Conservation (phyloP, 2,797 vertebrate genomes). For the Lepus townsendii region DNA sequence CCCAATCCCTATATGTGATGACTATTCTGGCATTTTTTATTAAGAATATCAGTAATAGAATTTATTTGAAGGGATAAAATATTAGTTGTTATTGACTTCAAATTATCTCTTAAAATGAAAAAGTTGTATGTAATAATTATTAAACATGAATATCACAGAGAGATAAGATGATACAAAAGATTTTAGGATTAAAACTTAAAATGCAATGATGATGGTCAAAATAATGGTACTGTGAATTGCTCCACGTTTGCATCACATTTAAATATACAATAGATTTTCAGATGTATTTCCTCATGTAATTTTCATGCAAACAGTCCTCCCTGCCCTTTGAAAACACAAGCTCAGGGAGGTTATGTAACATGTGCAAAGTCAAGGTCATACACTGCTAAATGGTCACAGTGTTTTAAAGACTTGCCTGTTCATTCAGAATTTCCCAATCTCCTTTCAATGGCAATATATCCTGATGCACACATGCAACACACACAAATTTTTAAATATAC, state of each 20-base stretch:
- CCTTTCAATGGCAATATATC: not conserved
- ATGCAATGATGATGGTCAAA: not conserved
- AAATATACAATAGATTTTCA: not conserved
- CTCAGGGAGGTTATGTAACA: not conserved
- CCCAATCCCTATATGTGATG: not conserved
- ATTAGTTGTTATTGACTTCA: not conserved
- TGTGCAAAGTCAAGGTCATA: not conserved
- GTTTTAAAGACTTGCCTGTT: not conserved
- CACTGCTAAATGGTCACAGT: not conserved
- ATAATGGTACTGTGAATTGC: not conserved
- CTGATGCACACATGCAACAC: no score
- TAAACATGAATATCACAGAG: not conserved
- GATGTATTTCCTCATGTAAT: not conserved
- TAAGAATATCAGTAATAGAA: not conserved
- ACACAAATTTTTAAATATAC: not conserved
- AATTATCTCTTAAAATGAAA: not conserved
- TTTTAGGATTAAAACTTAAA: not conserved
- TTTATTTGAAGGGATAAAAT: not conserved
- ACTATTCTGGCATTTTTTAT: not conserved
- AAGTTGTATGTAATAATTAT: not conserved
- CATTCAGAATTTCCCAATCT: rapidly evolving
- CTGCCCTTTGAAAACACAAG: not conserved
- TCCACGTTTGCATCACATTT: not conserved
- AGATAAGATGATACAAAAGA: not conserved
- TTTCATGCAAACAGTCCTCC: not conserved